These are phyloP conservation scores for Neuroterus valhalla DNA, from an alignment of 1,140 invertebrate species.

Conservation along the genomic window DNA sequence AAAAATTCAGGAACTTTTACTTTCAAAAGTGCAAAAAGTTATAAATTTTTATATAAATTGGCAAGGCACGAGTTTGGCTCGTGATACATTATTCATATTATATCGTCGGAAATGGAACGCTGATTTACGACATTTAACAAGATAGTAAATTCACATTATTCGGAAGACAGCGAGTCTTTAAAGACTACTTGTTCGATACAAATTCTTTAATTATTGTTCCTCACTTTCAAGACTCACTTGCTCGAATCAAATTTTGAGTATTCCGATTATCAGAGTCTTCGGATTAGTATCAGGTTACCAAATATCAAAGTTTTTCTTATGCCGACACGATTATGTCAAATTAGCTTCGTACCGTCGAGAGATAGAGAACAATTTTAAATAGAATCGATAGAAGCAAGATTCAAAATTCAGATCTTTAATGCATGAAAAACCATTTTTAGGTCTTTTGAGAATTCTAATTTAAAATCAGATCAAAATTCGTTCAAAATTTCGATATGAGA, in stretches of 20 bases:
- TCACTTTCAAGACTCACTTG: too few species aligned
- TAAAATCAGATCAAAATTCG: neutral
- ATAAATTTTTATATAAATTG: neutral
- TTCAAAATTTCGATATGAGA: too few species aligned
- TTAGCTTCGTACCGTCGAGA: neutral
- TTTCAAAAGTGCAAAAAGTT: neutral
- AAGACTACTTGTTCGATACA: conserved; percentile 4
- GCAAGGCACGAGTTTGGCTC: neutral
- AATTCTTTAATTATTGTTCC: neutral
- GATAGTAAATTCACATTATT: too few species aligned
- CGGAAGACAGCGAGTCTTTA: conserved; percentile 6
- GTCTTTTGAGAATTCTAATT: neutral
- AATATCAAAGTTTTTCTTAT: too few species aligned
- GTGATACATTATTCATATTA: neutral
- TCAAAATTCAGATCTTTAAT: neutral
- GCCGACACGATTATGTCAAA: neutral
- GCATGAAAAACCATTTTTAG: neutral
- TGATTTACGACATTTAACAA: too few species aligned
- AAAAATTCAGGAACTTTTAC: neutral
- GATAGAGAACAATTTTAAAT: neutral
- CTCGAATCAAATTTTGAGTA: too few species aligned
- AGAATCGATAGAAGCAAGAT: neutral
- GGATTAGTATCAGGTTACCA: too few species aligned
- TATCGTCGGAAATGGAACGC: too few species aligned
- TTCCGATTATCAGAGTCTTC: too few species aligned